These are phyloP conservation scores for Eupithecia subumbrata DNA, from an alignment of 2,888 invertebrate species.

Conservation along the genomic window DNA sequence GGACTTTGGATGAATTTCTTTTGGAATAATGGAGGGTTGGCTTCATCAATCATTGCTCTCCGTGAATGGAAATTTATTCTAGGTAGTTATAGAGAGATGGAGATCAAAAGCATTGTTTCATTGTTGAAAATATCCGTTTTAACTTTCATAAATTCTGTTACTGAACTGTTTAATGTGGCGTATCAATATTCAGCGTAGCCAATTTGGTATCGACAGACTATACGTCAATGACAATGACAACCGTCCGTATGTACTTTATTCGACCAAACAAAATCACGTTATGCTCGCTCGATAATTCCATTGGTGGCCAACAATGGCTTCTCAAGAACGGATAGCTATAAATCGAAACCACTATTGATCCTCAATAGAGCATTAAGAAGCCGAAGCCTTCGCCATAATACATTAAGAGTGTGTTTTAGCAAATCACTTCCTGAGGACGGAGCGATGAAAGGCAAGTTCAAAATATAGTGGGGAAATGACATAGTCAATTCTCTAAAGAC, in stretches of 20 bases:
- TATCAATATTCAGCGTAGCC: slow-evolving; percentile 40
- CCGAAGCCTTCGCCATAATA: slow-evolving; percentile 76
- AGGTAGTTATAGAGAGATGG: slow-evolving; percentile 8
- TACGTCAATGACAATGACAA: slow-evolving; percentile 45
- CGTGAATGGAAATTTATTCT: slow-evolving; percentile 14
- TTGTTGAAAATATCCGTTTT: slow-evolving; percentile 17
- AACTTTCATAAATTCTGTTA: slow-evolving; percentile 20
- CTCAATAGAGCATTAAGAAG: slow-evolving; percentile 78
- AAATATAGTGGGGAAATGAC: slow-evolving; percentile 80
- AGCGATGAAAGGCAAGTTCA: slow-evolving; percentile 67
- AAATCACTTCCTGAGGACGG: slow-evolving; percentile 78
- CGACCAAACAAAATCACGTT: slow-evolving; percentile 63
- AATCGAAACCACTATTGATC: slow-evolving; percentile 76
- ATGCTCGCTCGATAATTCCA: slow-evolving; percentile 67
- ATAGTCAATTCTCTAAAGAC: slow-evolving; percentile 70
- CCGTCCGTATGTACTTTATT: slow-evolving; percentile 50
- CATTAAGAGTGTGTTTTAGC: slow-evolving; percentile 81
- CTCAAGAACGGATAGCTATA: slow-evolving; percentile 75
- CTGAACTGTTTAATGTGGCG: slow-evolving; percentile 31
- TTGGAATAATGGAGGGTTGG: slow-evolving; percentile 22
- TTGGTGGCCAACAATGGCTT: slow-evolving; percentile 71
- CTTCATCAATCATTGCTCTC: slow-evolving; percentile 19
- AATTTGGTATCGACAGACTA: slow-evolving; percentile 38
- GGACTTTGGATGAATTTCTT: slow-evolving; percentile 42
- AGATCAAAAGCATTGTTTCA: slow-evolving; percentile 17